A percentile compares a stretch with the other conserved stretches of the same genome.
Evolutionary conservation across 2,113 vertebrate species (phyloP).

Genomic region (Marmota flaviventris): DNA sequence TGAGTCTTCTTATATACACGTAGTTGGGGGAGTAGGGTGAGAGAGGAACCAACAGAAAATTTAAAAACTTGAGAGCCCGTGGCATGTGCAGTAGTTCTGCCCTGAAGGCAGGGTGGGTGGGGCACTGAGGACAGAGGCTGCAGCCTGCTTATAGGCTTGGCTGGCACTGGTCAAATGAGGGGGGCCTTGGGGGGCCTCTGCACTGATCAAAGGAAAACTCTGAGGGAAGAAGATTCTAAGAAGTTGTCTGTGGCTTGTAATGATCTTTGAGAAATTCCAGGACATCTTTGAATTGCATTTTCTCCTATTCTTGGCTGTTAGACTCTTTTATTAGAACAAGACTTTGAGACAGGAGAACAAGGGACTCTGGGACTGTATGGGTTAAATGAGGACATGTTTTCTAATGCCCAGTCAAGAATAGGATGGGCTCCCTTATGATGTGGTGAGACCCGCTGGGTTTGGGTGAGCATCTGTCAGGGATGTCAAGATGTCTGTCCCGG

Average conservation of each 20-base stretch:
- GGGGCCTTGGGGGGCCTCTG: not conserved
- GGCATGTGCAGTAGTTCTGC: not conserved
- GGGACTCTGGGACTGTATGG: not conserved
- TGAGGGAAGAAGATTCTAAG: not conserved
- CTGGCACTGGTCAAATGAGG: not conserved
- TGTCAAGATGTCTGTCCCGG: fast-evolving
- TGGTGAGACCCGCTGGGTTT: not conserved
- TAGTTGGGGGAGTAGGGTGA: not conserved
- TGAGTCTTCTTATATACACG: not conserved
- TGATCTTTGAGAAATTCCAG: constrained; percentile 21
- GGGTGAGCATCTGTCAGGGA: not conserved
- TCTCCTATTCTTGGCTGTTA: not conserved
- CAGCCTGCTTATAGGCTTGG: not conserved
- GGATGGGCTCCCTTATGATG: not conserved
- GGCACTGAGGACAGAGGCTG: not conserved
- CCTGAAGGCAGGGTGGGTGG: not conserved
- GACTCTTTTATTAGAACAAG: not conserved
- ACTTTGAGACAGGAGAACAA: not conserved
- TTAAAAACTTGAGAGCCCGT: not conserved
- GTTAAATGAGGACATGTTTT: not conserved
- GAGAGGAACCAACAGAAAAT: constrained; percentile 1
- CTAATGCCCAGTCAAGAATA: not conserved
- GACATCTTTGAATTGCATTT: not conserved
- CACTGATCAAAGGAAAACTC: not conserved
- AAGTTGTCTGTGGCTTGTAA: not conserved